Evolutionary conservation across 2,113 vertebrate genomes (phyloP), one percentile per base, ranked within the genome.

Genomic region (Phyllostomus discolor): DNA sequence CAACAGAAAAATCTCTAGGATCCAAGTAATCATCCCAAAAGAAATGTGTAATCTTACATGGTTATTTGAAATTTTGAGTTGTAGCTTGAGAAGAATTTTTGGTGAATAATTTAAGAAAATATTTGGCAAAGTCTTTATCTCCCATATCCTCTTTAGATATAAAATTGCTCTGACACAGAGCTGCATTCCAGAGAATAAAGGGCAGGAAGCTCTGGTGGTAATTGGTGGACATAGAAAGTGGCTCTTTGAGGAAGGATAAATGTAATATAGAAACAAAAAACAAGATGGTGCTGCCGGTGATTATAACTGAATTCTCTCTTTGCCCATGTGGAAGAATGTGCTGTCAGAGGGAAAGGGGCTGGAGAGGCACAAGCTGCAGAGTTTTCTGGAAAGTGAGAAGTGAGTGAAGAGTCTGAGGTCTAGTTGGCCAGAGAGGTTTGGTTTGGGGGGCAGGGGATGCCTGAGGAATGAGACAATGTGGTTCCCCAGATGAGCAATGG

Each of bases 61-160:
- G 28, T 35, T 12, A 24, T 83, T 91, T 83, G 79, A 66, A 90
- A 75, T 17, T 66, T 35, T 92, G 54, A 90, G 48, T 87, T 96
- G 54, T 73, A 64, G n/a, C 41, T 72, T 83, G 35, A 95, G 73
- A 88, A 80, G 66, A 41, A 92, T 88, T 93, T 64, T 89, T 91
- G 17, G 48, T 91, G 79, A 91, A 82, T 91, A 95, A 94, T 96
- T 96, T 80, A 83, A 95, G 67, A 91, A 92, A 81, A 31, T 4
- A 46, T 20, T 73, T 46, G 41, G 12, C 54, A 73, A 35, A 75
- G 24, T 0, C 62, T 94, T 87, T 62, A 83, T 83, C 35, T 87
- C 84, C 31, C 35, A 76, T 20, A 7, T 66, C 76, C n/a, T 91
- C 73, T 85, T 88, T 43, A 91, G 67, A 33, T 73, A 54, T 19